A percentile compares a stretch with the other conserved stretches of the same genome.
phyloP scores from a whole-genome alignment of 1,140 invertebrate species.

The Apis dorsata region DNA sequence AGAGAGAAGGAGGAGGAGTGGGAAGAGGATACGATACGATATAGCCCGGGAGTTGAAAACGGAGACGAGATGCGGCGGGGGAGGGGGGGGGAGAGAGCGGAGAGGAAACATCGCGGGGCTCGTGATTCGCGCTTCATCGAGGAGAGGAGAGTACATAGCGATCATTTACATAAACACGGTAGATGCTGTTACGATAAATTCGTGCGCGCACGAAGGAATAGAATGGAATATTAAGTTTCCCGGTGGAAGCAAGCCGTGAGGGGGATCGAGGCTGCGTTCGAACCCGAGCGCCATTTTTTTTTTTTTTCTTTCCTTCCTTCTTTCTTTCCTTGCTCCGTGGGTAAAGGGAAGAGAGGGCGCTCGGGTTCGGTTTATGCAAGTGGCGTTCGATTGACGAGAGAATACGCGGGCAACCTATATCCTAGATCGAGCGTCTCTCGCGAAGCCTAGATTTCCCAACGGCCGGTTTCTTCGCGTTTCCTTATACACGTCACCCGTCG shows the following conservation, averaged over 20 bases:
- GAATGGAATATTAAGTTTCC: conserved; percentile 58
- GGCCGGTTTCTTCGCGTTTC: conserved; percentile 19
- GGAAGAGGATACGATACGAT: too few relatives aligned
- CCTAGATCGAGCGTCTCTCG: conserved; percentile 13
- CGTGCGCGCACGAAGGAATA: conserved; percentile 19
- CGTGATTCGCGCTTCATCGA: conserved; percentile 35
- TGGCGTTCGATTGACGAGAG: not conserved
- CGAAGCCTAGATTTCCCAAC: conserved; percentile 26
- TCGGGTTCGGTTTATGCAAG: conserved; percentile 4
- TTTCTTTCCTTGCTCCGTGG: not conserved
- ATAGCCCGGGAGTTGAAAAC: not conserved
- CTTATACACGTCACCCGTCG: conserved; percentile 28
- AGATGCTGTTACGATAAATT: conserved; percentile 61
- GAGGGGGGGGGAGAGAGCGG: too few relatives aligned
- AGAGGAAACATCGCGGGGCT: not conserved
- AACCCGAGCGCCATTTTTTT: conserved; percentile 5
- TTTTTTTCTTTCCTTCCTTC: not conserved
- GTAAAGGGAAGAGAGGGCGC: not conserved
- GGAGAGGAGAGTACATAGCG: conserved; percentile 25
- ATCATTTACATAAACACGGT: conserved; percentile 60
- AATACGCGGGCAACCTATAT: conserved; percentile 40
- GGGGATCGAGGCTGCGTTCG: conserved; percentile 6
- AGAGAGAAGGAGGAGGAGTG: too few relatives aligned
- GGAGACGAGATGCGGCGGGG: too few relatives aligned
- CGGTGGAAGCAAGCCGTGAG: conserved; percentile 1